Conservation (phyloP, 2,113 vertebrate species). For the Anoplopoma fimbria region DNA sequence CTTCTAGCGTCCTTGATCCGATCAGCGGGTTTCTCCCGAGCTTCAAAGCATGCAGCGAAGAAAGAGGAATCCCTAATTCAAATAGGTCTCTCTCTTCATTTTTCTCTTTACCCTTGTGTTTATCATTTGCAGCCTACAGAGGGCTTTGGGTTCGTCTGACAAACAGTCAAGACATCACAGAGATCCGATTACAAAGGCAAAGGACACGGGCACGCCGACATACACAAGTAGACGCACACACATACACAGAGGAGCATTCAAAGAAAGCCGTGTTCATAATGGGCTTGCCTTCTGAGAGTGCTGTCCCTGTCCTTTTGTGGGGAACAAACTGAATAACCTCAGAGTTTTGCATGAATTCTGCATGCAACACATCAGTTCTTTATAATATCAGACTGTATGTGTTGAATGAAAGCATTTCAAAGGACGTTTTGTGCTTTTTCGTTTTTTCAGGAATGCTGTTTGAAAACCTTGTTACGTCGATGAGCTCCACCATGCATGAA, state of each 20-base stretch:
- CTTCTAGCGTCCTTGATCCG: slow-evolving; percentile 68
- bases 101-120: slow-evolving; percentile 59
- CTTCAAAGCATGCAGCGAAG: slow-evolving; percentile 65
- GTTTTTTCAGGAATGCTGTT: slow-evolving; percentile 26
- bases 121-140: slow-evolving; percentile 60
- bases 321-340: slow-evolving; percentile 51
- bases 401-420: slow-evolving; percentile 31
- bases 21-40: slow-evolving; percentile 66
- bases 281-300: slow-evolving; percentile 51
- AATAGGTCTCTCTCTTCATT: slow-evolving; percentile 47
- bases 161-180: slow-evolving; percentile 71
- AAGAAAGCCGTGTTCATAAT: slow-evolving; percentile 60
- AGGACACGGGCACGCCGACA: slow-evolving; percentile 48
- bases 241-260: slow-evolving; percentile 37
- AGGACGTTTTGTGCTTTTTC: slow-evolving; percentile 24
- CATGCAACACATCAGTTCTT: slow-evolving; percentile 41
- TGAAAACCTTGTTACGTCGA: slow-evolving; percentile 28
- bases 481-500: neutral
- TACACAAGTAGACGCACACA: slow-evolving; percentile 2
- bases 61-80: slow-evolving; percentile 69
- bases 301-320: slow-evolving; percentile 49
- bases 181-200: slow-evolving; percentile 70
- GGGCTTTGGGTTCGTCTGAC: slow-evolving; percentile 61
- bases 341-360: slow-evolving; percentile 51
- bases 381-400: slow-evolving; percentile 14